Evolutionary conservation across 2,113 vertebrate species (phyloP), one percentile per base, ranked within the genome.

Genomic region (Brachypteracias leptosomus): DNA sequence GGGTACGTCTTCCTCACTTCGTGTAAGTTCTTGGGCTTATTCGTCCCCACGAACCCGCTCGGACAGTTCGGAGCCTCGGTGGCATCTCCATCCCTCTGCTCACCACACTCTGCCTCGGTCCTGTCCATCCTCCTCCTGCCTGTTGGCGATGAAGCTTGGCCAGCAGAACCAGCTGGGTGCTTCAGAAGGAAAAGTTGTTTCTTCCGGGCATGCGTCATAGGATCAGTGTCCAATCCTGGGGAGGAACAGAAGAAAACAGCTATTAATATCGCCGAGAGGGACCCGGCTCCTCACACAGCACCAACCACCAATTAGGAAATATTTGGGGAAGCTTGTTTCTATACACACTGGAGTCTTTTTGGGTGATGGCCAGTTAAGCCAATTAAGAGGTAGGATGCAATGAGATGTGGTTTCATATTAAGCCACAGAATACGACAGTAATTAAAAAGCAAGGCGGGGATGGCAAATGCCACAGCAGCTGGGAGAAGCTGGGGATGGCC

Each of bases 161-260:
- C 97, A 75, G 96, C 93, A 93, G 93, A 96, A 96, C 40, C 97
- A 96, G 97, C 94, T 97, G 96, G 95, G 31, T 86, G 92, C 36
- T 97, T 97, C 95, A 98, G 95, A 95, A 98, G 96, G 92, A 98
- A 96, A 96, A 98, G 97, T 42, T 97, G 97, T 94, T 97, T 98
- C 97, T 98, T 98, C 96, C 98, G 97, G 93, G 97, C 98, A 95
- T 98, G 98, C 96, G 98, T 98, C 98, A 98, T 98, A 97, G 97
- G 95, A 97, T 96, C 95, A 97, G 54, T 81, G 96, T 92, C 96
- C 92, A 95, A 68, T 95, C 94, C 98, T 98, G 96, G 24, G 94
- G 93, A 96, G 0, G 74, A 92, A 97, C 16, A 95, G 87, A 76
- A 94, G 73, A 94, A 97, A 96, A 75, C 42, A 85, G 11, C 82